Evolutionary conservation across 2,888 invertebrate genomes (phyloP).

Genomic region (Quadroppia sp.): DNA sequence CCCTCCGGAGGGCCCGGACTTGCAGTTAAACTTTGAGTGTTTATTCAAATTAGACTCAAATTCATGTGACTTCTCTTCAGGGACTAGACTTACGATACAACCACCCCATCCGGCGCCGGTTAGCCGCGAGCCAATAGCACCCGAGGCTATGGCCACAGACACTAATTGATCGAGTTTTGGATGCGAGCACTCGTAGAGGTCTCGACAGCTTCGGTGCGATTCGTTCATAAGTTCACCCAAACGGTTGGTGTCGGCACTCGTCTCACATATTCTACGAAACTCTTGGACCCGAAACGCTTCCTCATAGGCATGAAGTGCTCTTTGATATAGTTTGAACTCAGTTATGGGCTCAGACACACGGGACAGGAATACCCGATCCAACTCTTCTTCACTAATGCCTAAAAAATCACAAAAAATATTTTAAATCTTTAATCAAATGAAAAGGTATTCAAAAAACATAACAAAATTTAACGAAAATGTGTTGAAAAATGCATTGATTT

Average conservation of each 20-base stretch:
- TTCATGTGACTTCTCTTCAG: constrained; percentile 60
- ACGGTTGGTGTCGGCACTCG: constrained; percentile 54
- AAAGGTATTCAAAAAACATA: too few species aligned
- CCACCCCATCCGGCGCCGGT: constrained; percentile 99
- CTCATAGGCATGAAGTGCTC: constrained; percentile 63
- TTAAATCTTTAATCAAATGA: too few species aligned
- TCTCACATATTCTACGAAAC: constrained; percentile 65
- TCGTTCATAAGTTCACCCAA: constrained; percentile 79
- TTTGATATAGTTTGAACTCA: constrained; percentile 67
- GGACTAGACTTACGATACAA: constrained; percentile 80
- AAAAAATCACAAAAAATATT: too few species aligned
- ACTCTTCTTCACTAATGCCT: constrained; percentile 54
- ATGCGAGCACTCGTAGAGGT: constrained; percentile 90
- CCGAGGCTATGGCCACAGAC: constrained; percentile 61
- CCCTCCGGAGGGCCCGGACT: constrained; percentile 56
- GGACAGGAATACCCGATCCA: constrained; percentile 62
- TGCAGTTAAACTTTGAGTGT: constrained; percentile 63
- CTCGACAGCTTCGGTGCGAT: constrained; percentile 79
- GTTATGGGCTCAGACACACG: constrained; percentile 31
- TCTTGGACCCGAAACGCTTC: constrained; percentile 79
- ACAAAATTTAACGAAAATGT: too few species aligned
- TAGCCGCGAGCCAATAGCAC: constrained; percentile 74
- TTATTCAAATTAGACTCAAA: constrained; percentile 67
- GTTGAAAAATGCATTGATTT: too few species aligned
- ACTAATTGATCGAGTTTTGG: constrained; percentile 77